Base-by-base conservation (phyloP, 2,113 vertebrate species). In the Melierax canorus region DNA sequence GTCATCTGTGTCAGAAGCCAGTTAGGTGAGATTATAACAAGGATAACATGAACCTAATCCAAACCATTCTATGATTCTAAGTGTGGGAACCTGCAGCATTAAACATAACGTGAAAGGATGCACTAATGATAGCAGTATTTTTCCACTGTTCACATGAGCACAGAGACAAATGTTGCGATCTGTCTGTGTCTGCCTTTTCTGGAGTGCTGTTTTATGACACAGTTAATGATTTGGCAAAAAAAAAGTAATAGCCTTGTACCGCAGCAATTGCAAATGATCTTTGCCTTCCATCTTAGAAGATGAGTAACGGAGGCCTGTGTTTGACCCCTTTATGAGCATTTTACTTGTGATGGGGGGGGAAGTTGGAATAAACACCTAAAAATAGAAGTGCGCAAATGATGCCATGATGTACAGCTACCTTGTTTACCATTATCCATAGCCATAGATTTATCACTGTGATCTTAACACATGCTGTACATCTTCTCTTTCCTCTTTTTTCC, bases 341-440 rank as follows among this genome's bases (percentile, higher is more conserved):
- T 85, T 81, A 46, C 41, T 79, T 77, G 22, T 39, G 22, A 29
- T 1, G 1, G 36, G 6, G 22, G 21, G 10, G 15, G 15, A 81
- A 80, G 55, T 18, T 71, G 51, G 32, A 85, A 86, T 36, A 87
- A 78, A 53, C 48, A 84, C 11, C 58, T 91, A 68, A 77, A 88
- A 94, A 68, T 38, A 15, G 29, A 92, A 84, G 59, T 10, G 74
- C 45, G 72, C 7, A 84, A 72, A 85, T 53, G 72, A 92, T 86
- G 38, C 39, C 29, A 26, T 91, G 66, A 96, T 38, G 39, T 68
- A 90, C 7, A 36, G 46, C 72, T 58, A 74, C 41, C 45, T 79
- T 95, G 84, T 92, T 96, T 94, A 94, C 81, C 60, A 48, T 77
- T 75, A 69, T 68, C 56, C 51, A 81, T 59, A 94, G 58, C 71